A percentile compares a stretch with the other conserved stretches of the same genome.
Conservation (phyloP, 2,113 vertebrate species). For the Crotalus horridus region DNA sequence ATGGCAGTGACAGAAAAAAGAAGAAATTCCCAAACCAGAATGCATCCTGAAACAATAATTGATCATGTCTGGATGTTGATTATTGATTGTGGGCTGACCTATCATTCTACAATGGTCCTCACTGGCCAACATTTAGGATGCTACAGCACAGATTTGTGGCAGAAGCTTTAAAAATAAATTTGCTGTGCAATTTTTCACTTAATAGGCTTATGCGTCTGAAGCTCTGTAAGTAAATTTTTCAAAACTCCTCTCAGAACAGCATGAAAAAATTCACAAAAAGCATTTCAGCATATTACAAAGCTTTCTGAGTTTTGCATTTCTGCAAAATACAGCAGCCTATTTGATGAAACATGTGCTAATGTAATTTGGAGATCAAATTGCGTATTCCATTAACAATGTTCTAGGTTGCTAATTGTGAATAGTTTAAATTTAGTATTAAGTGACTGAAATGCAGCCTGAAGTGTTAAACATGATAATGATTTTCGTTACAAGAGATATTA, state of each 20-base stretch:
- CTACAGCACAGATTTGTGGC: not conserved
- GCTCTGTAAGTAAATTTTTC: not conserved
- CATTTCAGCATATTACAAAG: not conserved
- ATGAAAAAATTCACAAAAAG: not conserved
- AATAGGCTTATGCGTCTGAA: not conserved
- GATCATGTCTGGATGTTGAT: not conserved
- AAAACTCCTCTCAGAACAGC: not conserved
- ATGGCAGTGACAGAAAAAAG: not conserved
- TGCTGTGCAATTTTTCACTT: not conserved
- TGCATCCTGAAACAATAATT: not conserved
- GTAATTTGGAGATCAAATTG: conserved; percentile 5
- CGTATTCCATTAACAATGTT: conserved; percentile 21
- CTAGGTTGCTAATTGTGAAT: not conserved
- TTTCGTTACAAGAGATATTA: not conserved
- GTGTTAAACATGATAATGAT: not conserved
- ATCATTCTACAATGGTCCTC: not conserved
- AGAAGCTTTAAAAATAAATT: not conserved
- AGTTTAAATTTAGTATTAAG: conserved; percentile 28
- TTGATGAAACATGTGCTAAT: not conserved
- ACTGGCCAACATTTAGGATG: not conserved
- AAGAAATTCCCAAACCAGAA: not conserved
- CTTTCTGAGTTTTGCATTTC: conserved; percentile 18
- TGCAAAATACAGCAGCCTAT: not conserved
- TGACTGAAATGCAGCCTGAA: conserved; percentile 16
- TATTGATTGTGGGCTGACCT: not conserved